Evolutionary conservation across 2,888 invertebrate genomes (phyloP), one percentile per base, ranked within the genome.

Genomic region (Sabatieria punctata): DNA sequence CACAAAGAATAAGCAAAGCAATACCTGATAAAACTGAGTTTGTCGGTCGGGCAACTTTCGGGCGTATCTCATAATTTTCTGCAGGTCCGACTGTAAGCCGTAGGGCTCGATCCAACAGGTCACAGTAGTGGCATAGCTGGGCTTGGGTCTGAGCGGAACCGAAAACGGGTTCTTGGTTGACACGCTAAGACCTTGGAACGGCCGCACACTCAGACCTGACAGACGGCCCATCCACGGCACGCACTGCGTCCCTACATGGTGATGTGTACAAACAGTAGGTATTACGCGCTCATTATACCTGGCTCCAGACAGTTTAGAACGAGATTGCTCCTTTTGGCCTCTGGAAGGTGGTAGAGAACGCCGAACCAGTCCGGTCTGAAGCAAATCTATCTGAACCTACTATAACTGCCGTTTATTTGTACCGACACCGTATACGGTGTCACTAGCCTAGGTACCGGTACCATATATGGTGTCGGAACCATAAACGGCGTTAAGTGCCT

Each of bases 21-120:
- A n/a, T n/a, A 38, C 38, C 38, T 38, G 38, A 38, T 38, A 38
- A 38, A 38, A 38, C 38, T 38, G 38, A 13, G 38, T 8, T n/a
- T 19, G n/a, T n/a, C 38, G n/a, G 6, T 38, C 38, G 11, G n/a
- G 38, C 6, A 38, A 18, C n/a, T 38, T 38, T n/a, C n/a, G 11
- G 8, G 38, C 38, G 8, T 38, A 21, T 38, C 38, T 38, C n/a
- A 38, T 13, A 13, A 38, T 8, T 38, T 38, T 38, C 38, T 38
- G 38, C n/a, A 38, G 8, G 19, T 38, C 38, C 38, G 38, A 38
- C 19, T 38, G n/a, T 21, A 38, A 11, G 38, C 38, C n/a, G 38
- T n/a, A 6, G 8, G n/a, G 8, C 22, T 38, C 38, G n/a, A 38
- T 6, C 38, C 38, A 38, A 21, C 38, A 6, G 8, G 38, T 8